Evolutionary conservation across 1,140 invertebrate species (phyloP), one percentile per base, ranked within the genome.

Genomic region (Brachionus asplanchnoidis): DNA sequence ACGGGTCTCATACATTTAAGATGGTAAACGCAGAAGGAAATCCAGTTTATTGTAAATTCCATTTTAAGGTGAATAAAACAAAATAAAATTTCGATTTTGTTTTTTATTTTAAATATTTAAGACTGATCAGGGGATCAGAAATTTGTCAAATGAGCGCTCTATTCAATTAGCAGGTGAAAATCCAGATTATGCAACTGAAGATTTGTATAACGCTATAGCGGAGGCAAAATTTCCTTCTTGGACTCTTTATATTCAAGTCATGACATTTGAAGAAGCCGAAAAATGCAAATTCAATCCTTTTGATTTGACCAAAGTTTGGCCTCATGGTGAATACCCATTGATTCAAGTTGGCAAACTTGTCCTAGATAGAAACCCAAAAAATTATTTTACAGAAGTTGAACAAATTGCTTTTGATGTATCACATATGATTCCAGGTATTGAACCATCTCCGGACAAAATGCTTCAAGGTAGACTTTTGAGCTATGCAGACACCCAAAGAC

Each of bases 1-100:
- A 96, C 89, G 95, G 95, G 0, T 96, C 95, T 4, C 95, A 98
- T 89, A 97, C 96, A 2, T 98, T 96, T 88, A 97, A 97, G 88
- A 88, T 97, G 82, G 92, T 97, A 2, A 97, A 98, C 89, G 92
- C 90, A 14, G 90, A 94, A 80, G 93, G 93, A 70, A 92, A 95
- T 83, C 89, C 92, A n/a, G 91, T 95, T 68, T 98, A 95, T 88
- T 94, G 94, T 85, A 98, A 97, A 92, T 98, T 97, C 92, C 95
- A 97, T 88, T 94, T 93, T 87, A 97, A 97, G 91, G 93, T 94
- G 85, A 80, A 9, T 68, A 40, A 20, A 36, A 7, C 32, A 0
- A 36, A 36, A n/a, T n/a, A 6, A 36, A 7, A 36, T 7, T 7
- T 36, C 7, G 1, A 36, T 36, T 36, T 36, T 36, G 32, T 36